Conservation (phyloP, 2,888 invertebrate species). For the Atethmia centrago region DNA sequence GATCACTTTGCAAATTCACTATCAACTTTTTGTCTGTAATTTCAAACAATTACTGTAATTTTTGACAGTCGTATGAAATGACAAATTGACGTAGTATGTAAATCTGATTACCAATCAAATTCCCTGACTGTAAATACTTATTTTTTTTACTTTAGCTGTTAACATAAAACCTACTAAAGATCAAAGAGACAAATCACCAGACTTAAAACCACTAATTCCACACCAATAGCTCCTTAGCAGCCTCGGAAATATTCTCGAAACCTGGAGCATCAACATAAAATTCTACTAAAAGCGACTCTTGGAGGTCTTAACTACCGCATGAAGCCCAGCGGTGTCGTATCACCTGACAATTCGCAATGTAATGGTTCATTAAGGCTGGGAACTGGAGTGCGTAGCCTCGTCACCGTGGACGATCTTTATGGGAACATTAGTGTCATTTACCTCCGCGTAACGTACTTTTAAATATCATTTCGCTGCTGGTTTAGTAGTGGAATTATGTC, state of each 20-base stretch:
- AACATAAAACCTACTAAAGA: background rate
- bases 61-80: background rate
- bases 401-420: slow-evolving; percentile 68
- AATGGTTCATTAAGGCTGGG: slow-evolving; percentile 83
- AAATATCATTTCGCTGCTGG: slow-evolving; percentile 50
- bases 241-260: slow-evolving; percentile 28
- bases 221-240: slow-evolving; percentile 33
- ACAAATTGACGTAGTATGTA: background rate
- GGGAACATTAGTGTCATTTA: slow-evolving; percentile 63
- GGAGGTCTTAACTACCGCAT: slow-evolving; percentile 64
- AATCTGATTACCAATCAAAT: background rate
- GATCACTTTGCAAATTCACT: background rate
- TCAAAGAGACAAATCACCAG: slow-evolving; percentile 23
- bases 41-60: background rate
- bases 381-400: slow-evolving; percentile 77
- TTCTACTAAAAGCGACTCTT: slow-evolving; percentile 51
- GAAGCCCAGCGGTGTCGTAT: slow-evolving; percentile 75
- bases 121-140: background rate
- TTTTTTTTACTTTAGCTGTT: background rate
- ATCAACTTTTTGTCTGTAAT: background rate
- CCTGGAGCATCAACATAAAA: slow-evolving; percentile 57
- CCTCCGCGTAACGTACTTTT: slow-evolving; percentile 58
- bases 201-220: slow-evolving; percentile 33
- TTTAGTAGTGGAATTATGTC: slow-evolving; percentile 26
- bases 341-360: slow-evolving; percentile 77